Percentiles rank a stretch among this genome's conserved stretches.
These are phyloP conservation scores for Drosophila setifemur DNA, from an alignment of 1,140 invertebrate species.

Conservation along the genomic window DNA sequence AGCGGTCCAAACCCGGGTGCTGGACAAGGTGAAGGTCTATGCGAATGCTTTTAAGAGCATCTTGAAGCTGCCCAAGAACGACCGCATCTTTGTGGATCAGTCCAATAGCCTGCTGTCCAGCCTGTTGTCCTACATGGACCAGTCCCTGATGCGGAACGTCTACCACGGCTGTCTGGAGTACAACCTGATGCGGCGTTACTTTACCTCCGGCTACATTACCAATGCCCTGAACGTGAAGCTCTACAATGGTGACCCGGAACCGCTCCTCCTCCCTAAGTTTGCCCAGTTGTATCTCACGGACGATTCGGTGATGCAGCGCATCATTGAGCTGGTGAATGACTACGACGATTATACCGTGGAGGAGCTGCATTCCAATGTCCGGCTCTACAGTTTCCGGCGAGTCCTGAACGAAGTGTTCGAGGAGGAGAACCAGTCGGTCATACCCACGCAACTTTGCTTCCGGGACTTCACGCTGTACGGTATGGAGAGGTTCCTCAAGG, in stretches of 20 bases:
- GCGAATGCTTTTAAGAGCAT: slow-evolving; percentile 61
- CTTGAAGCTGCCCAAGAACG: slow-evolving; percentile 52
- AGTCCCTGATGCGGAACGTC: slow-evolving; percentile 36
- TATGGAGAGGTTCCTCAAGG: slow-evolving; percentile 55
- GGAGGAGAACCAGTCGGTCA: slow-evolving; percentile 38
- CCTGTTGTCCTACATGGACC: slow-evolving; percentile 46
- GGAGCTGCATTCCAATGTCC: slow-evolving; percentile 42
- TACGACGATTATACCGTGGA: slow-evolving; percentile 47
- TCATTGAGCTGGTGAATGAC: slow-evolving; percentile 49
- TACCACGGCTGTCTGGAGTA: slow-evolving; percentile 64
- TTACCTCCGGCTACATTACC: slow-evolving; percentile 44
- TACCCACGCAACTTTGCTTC: slow-evolving; percentile 68
- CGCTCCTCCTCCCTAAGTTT: slow-evolving; percentile 42
- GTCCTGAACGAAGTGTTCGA: slow-evolving; percentile 56
- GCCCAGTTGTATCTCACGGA: slow-evolving; percentile 58
- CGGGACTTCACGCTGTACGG: slow-evolving; percentile 73
- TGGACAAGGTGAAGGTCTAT: slow-evolving; percentile 62
- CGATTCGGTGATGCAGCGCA: slow-evolving; percentile 56
- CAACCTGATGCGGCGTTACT: slow-evolving; percentile 58
- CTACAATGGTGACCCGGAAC: slow-evolving; percentile 22
- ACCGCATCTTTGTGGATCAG: slow-evolving; percentile 59
- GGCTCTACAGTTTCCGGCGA: slow-evolving; percentile 51
- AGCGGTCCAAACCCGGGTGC: slow-evolving; percentile 19
- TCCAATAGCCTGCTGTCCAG: slow-evolving; percentile 43
- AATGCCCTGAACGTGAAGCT: background rate